Evolutionary conservation across 2,888 invertebrate species (phyloP).

Genomic region (Orchestes rusci): DNA sequence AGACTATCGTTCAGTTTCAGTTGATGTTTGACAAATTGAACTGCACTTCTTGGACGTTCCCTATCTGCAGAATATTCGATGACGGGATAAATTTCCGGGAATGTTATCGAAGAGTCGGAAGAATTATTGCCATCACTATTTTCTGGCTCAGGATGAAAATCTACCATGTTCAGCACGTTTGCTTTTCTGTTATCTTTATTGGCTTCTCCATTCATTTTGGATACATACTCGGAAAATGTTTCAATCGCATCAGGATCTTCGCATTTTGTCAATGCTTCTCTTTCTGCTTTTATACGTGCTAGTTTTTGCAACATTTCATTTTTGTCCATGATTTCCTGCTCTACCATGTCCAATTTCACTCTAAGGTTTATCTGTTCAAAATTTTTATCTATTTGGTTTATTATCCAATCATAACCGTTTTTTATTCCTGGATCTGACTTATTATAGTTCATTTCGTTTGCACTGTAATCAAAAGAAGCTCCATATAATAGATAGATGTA

Average conservation of each 20-base stretch:
- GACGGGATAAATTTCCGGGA: conserved; percentile 34
- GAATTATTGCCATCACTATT: conserved; percentile 1
- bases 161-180: conserved; percentile 5
- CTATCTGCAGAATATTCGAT: conserved; percentile 18
- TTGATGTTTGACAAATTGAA: conserved; percentile 40
- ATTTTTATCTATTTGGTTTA: conserved; percentile 59
- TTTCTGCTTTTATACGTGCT: conserved; percentile 32
- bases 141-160: conserved; percentile 15
- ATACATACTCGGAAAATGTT: conserved; percentile 38
- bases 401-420: conserved; percentile 64
- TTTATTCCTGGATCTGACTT: conserved; percentile 61
- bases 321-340: conserved; percentile 50
- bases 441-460: conserved; percentile 49
- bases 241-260: conserved; percentile 37
- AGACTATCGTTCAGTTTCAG: conserved; percentile 29
- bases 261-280: conserved; percentile 27
- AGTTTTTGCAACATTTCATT: conserved; percentile 41
- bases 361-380: conserved; percentile 58
- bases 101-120: conserved; percentile 29
- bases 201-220: conserved; percentile 34
- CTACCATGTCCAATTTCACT: conserved; percentile 54
- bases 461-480: no score
- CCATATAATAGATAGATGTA: no score
- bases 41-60: conserved; percentile 40
- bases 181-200: background rate